Base-by-base conservation (phyloP, 2,113 vertebrate genomes). In the Carassius gibelio region DNA sequence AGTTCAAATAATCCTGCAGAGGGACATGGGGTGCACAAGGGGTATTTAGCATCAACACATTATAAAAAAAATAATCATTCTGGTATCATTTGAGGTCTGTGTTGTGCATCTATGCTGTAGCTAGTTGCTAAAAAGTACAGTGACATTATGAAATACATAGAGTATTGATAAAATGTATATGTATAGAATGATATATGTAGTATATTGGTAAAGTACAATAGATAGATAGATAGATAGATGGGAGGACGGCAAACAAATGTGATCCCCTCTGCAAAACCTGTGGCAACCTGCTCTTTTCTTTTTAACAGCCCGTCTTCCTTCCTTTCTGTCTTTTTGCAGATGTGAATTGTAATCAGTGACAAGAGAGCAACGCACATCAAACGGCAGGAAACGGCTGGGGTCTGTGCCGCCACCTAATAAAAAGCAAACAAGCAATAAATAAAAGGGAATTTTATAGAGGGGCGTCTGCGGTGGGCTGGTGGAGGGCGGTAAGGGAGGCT, bases 401-500 rank as follows among this genome's bases (percentile, higher is more conserved):
- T 91, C 90, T 91, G 88, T 92, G 89, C 92, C 90, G 92, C 88
- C 91, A 92, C 93, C 91, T 93, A 93, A 93, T 94, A 93, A 94
- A 85, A 94, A 94, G 91, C 91, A 93, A 94, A 94, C 91, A 94
- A 93, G 93, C 92, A 80, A 91, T 94, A 92, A 95, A 95, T 94
- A 94, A 94, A 94, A 95, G 93, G 89, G 94, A 95, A 95, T 94
- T 94, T 94, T 94, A 95, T 94, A 94, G 94, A 93, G 90, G 87
- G 89, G 86, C 90, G 91, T 94, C 94, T 94, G 93, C 90, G 59
- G 72, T 87, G 81, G 79, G 88, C 52, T 86, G 34, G 81, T 82
- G 38, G 74, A 52, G 34, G 68, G 68, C 3, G 34, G 68, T 19
- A 71, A 76, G 85, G 21, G 26, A 26, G 52, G 85, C n/a, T 45